Percentiles rank a stretch among this genome's conserved stretches.
Evolutionary conservation across 2,797 vertebrate genomes (phyloP).

Genomic region (Cuculus canorus): DNA sequence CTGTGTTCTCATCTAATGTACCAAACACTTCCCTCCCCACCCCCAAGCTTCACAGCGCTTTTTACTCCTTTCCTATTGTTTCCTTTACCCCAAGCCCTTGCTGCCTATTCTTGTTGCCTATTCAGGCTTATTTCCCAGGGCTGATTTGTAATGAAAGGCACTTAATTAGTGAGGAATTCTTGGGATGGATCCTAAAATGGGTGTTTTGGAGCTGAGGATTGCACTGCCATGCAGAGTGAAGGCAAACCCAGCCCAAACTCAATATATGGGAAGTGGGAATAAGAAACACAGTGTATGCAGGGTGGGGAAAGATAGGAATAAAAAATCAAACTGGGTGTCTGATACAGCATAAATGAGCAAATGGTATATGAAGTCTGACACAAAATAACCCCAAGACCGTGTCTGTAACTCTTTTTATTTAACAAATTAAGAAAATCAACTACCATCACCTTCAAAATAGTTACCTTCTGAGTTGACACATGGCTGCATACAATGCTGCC

Average conservation of each 20-base stretch:
- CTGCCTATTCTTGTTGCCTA: not conserved
- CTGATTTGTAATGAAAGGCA: not conserved
- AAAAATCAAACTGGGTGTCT: not conserved
- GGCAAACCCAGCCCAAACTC: not conserved
- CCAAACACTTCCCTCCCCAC: fast-evolving
- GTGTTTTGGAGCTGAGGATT: not conserved
- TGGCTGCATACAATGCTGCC: too few relatives aligned
- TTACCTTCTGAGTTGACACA: too few relatives aligned
- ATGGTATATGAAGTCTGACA: too few relatives aligned
- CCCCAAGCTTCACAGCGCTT: not conserved
- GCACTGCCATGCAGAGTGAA: fast-evolving
- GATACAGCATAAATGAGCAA: not conserved
- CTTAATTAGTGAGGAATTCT: not conserved
- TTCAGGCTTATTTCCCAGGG: conserved; percentile 7
- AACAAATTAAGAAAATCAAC: too few relatives aligned
- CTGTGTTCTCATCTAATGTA: not conserved
- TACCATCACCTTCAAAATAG: too few relatives aligned
- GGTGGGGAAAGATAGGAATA: not conserved
- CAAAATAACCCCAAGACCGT: too few relatives aligned
- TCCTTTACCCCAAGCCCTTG: not conserved
- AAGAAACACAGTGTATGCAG: not conserved
- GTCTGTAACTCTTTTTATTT: too few relatives aligned
- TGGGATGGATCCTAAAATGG: not conserved
- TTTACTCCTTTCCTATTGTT: not conserved
- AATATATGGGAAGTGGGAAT: not conserved